Percentiles rank a stretch among this genome's conserved stretches.
Evolutionary conservation across 2,113 vertebrate genomes (phyloP).

Genomic region (Tachycineta bicolor): DNA sequence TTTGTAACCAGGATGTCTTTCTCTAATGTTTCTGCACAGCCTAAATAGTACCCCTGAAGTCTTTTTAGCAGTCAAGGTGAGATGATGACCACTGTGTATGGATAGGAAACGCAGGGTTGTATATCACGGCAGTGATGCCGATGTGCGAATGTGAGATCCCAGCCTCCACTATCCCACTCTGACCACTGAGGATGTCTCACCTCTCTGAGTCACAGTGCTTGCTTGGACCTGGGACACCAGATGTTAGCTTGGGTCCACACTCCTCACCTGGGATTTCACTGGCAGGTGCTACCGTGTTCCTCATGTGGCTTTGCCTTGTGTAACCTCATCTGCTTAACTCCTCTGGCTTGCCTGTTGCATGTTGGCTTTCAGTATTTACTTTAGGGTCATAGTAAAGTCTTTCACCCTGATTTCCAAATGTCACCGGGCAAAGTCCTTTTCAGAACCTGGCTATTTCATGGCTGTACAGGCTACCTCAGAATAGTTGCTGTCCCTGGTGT

Average conservation of each 20-base stretch:
- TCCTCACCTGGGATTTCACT: neutral
- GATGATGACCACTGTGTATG: neutral
- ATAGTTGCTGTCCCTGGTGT: neutral
- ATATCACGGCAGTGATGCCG: neutral
- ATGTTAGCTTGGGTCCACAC: neutral
- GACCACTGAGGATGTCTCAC: neutral
- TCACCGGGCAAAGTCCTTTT: rapidly evolving
- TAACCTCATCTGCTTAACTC: neutral
- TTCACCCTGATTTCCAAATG: neutral
- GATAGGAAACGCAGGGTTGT: neutral
- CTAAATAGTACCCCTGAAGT: neutral
- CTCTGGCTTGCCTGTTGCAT: neutral
- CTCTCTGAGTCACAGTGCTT: neutral
- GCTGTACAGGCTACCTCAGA: neutral
- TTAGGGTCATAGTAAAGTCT: neutral
- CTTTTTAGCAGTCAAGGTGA: neutral
- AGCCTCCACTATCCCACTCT: neutral
- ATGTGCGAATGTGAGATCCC: neutral
- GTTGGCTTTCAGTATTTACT: neutral
- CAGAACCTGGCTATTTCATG: neutral
- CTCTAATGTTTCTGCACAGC: neutral
- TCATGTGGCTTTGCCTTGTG: neutral
- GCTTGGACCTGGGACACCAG: neutral
- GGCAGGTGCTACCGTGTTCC: neutral
- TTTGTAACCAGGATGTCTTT: neutral